phyloP scores from a whole-genome alignment of 2,888 invertebrate species.

The Cryptocephalus moraei region DNA sequence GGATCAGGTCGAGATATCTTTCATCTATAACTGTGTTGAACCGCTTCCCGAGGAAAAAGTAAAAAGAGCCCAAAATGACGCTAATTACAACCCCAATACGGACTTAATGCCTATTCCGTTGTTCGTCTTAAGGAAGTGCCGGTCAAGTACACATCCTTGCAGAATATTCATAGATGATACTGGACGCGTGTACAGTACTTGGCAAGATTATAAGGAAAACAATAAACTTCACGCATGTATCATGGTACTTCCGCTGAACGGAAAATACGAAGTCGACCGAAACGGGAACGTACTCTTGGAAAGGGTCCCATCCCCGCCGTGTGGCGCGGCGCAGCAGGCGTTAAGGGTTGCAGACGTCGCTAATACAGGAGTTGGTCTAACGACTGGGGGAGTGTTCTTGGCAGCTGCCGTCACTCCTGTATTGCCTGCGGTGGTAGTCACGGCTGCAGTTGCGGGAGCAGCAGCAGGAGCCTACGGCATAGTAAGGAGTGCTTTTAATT shows the following conservation, averaged over 20 bases:
- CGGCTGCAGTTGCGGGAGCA: conserved; percentile 11
- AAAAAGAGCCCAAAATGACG: conserved; percentile 21
- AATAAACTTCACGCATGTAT: conserved; percentile 47
- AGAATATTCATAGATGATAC: conserved; percentile 29
- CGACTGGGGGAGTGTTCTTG: conserved; percentile 38
- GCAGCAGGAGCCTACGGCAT: conserved; percentile 4
- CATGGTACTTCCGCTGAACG: conserved; percentile 43
- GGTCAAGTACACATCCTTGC: conserved; percentile 23
- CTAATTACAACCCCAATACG: conserved; percentile 27
- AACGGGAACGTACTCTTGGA: conserved; percentile 24
- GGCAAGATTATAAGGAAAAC: conserved; percentile 43
- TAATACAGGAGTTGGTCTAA: conserved; percentile 26
- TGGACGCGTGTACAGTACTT: conserved; percentile 43
- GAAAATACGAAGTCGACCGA: conserved; percentile 24
- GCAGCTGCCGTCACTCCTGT: neutral
- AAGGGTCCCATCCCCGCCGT: conserved; percentile 28
- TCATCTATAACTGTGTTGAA: conserved; percentile 26
- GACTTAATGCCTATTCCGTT: conserved; percentile 28
- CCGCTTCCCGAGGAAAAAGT: conserved; percentile 26
- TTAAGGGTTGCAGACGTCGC: conserved; percentile 24
- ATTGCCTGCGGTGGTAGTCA: conserved; percentile 4
- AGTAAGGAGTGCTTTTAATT: conserved; percentile 26
- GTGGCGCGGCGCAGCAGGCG: conserved; percentile 22
- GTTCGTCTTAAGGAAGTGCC: conserved; percentile 31
- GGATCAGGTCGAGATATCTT: conserved; percentile 22